Evolutionary conservation across 37 sponge, comb jelly and placozoan genomes (phyloP), one percentile per base, ranked within the genome.

Genomic region (Theonella swinhoei): DNA sequence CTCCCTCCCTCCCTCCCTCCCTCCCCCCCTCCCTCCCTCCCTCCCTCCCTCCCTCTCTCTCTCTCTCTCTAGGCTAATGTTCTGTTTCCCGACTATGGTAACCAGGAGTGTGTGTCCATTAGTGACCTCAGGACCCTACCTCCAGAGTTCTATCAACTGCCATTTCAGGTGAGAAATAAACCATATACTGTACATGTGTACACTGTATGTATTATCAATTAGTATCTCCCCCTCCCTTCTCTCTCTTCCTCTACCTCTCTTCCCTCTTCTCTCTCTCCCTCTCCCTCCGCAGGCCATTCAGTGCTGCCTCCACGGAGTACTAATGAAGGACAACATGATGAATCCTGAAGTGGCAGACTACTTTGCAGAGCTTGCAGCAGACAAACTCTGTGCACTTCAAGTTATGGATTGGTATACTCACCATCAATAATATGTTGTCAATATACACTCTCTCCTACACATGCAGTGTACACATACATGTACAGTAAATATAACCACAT

Each of bases 21-120:
- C n/a, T n/a, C n/a, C n/a, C n/a, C n/a, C n/a, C n/a, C n/a, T n/a
- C n/a, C n/a, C n/a, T n/a, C n/a, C n/a, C n/a, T n/a, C n/a, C n/a
- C n/a, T n/a, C n/a, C n/a, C n/a, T n/a, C n/a, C n/a, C n/a, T n/a
- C n/a, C n/a, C n/a, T n/a, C n/a, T n/a, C n/a, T n/a, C n/a, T n/a
- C n/a, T n/a, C n/a, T n/a, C n/a, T n/a, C n/a, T 70, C 33, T 61
- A 76, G 77, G 77, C 63, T 2, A 31, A 59, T 59, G 77, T 76
- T 4, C 31, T 70, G 25, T 81, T 76, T 30, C 85, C 89, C 28
- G 93, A 92, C 70, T 92, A 88, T 64, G 93, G 93, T 22, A 88
- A 92, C 80, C 70, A 36, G 25, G 82, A 85, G 36, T 24, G 29
- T 17, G 78, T 92, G 23, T 25, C 20, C 1, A 8, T 40, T 28